phyloP scores from a whole-genome alignment of 2,797 vertebrate species.

The Malurus leucopterus region DNA sequence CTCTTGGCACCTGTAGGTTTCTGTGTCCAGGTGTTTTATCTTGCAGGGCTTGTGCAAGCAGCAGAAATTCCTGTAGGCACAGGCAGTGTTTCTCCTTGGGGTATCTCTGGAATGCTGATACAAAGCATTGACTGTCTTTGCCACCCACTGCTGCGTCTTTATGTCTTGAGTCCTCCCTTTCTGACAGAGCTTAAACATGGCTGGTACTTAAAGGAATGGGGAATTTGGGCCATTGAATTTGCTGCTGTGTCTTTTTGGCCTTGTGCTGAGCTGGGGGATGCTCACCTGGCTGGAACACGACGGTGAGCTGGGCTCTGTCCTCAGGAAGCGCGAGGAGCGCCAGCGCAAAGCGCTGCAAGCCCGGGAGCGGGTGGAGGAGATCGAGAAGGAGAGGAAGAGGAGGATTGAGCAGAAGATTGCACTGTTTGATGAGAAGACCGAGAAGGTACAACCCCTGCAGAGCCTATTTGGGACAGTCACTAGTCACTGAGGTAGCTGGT shows the following conservation, averaged over 20 bases:
- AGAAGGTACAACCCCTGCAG: slow-evolving; percentile 75
- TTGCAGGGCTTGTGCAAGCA: background rate
- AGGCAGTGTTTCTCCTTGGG: background rate
- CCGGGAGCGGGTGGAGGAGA: slow-evolving; percentile 86
- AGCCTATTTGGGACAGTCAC: background rate
- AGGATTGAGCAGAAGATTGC: slow-evolving; percentile 90
- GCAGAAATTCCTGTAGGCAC: background rate
- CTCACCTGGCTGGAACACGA: fast-evolving
- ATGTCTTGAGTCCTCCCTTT: background rate
- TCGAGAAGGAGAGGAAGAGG: slow-evolving; percentile 89
- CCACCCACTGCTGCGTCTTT: background rate
- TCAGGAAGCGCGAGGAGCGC: slow-evolving; percentile 90
- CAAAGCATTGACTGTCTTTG: background rate
- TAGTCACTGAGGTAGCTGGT: fast-evolving
- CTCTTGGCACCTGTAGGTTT: background rate
- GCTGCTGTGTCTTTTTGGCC: background rate
- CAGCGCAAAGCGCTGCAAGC: slow-evolving; percentile 85
- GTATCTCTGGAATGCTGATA: background rate
- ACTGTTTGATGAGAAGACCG: slow-evolving; percentile 87
- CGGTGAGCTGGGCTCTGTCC: background rate
- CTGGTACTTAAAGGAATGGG: background rate
- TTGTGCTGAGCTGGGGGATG: background rate
- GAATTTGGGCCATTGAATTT: background rate
- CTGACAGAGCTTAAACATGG: background rate
- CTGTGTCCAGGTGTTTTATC: background rate